Base-by-base conservation (phyloP, 2,888 invertebrate species). In the Willowsia nigromaculata region DNA sequence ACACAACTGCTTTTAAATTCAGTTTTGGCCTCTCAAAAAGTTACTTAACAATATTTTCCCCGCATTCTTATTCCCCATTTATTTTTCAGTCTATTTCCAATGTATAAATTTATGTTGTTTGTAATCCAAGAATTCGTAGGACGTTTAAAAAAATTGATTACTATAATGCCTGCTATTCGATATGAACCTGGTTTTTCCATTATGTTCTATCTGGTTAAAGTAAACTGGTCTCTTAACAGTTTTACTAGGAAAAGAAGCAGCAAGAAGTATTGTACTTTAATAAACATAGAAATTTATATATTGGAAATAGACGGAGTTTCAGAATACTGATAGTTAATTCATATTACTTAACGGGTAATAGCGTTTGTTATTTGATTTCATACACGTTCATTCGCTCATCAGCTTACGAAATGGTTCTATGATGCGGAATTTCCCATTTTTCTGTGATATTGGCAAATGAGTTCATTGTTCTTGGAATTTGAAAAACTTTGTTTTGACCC, bases 11-110 rank as follows among this genome's bases (percentile, higher is more conserved):
- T 18, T 50, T 50, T 1, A 40, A 33, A 33, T 71, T 50, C 47
- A 74, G 74, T 74, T 74, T 74, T 74, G 74, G 74, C 74, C 74
- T 74, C 74, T 74, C 74, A 47, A 47, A 50, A 47, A 22, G n/a
- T 50, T 9, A n/a, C 50, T 50, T n/a, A n/a, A 50, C 6, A 50
- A 50, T 40, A 40, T 40, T 40, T 40, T 40, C 50, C 50, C 15
- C 15, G 15, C n/a, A 50, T 11, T 40, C 9, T 50, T 18, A 15
- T 11, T 9, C 18, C 7, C n/a, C 18, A 18, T 13, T 50, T 50
- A n/a, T n/a, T 5, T 50, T 18, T 50, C 50, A 50, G n/a, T 50
- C 18, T 50, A 50, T 43, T 43, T 43, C 43, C 43, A 43, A 43
- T 43, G 13, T 43, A 13, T 43, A 43, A 43, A 43, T 43, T 43